These are phyloP conservation scores for Acronicta leporina DNA, from an alignment of 2,888 invertebrate genomes.

Conservation along the genomic window DNA sequence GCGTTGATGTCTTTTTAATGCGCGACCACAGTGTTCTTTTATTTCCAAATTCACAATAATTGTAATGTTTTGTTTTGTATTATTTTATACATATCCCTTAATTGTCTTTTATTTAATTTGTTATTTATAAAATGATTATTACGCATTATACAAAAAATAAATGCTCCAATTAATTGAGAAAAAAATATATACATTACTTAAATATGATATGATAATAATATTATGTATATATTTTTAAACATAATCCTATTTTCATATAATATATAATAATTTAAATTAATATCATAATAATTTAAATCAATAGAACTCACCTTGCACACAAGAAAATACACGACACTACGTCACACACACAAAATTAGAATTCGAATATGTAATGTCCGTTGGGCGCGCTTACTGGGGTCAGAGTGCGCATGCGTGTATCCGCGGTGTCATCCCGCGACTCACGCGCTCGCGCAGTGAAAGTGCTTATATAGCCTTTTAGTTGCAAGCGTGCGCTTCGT, in stretches of 20 bases:
- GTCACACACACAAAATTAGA: slow-evolving; percentile 70
- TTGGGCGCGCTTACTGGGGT: slow-evolving; percentile 73
- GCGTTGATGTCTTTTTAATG: slow-evolving; percentile 79
- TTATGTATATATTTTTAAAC: not conserved
- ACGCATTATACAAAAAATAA: no score
- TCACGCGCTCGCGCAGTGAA: slow-evolving; percentile 81
- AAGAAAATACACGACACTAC: slow-evolving; percentile 76
- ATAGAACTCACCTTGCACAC: slow-evolving; percentile 78
- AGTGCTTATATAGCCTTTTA: slow-evolving; percentile 86
- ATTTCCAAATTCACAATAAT: not conserved
- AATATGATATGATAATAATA: no score
- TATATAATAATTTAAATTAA: not conserved
- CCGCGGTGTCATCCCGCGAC: slow-evolving; percentile 77
- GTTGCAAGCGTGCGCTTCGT: slow-evolving; percentile 70
- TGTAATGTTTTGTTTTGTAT: not conserved
- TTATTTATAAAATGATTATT: no score
- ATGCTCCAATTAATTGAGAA: no score
- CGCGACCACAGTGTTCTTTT: slow-evolving; percentile 21
- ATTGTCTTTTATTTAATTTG: no score
- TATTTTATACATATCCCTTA: no score
- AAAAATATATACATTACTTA: no score
- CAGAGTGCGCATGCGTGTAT: slow-evolving; percentile 81
- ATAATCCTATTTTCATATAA: not conserved
- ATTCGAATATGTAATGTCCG: slow-evolving; percentile 55
- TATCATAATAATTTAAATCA: not conserved